Base-by-base conservation (phyloP, 2,888 invertebrate genomes). In the Drosophila eohydei region DNA sequence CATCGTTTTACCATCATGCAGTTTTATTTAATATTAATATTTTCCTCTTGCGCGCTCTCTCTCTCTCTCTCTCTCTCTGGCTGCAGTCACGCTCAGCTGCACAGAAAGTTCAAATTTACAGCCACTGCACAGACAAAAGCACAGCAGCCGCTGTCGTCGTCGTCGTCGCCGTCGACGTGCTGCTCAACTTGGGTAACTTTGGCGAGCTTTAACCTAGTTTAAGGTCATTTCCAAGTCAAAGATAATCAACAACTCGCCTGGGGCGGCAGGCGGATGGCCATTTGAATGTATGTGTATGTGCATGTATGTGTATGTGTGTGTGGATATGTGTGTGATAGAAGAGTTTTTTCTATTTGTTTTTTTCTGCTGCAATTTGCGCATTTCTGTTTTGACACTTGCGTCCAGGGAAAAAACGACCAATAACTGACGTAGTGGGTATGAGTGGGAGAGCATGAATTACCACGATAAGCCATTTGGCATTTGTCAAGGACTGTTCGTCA, bases 121-220 rank as follows among this genome's bases (percentile, higher is more conserved):
- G 61, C 59, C 55, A 46, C 56, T 74, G 60, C 61, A 69, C 50
- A 65, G 43, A 52, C 59, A 71, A 71, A 76, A 76, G 63, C 76
- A 63, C 65, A 64, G 65, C 65, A 64, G 57, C 57, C 32, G 32
- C 55, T 36, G 55, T 2, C 16, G 30, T n/a, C 3, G 26, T 14
- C 6, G 30, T 7, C 4, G 30, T 6, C 40, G 34, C 16, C 11
- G 50, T 16, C 30, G 32, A 12, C 44, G 28, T n/a, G 48, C 32
- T 51, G 51, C 59, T 38, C 63, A 72, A 64, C 66, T 64, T 76
- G 69, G 81, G 72, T 69, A 85, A 80, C 82, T 78, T 80, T 78
- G 59, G 70, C 83, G 80, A 90, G 90, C 92, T 91, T 92, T 91
- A 91, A 91, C 91, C 92, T 85, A 91, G 89, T 91, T 92, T 90